Base-by-base conservation (phyloP, 2,113 vertebrate genomes). In the Chaetops frenatus region DNA sequence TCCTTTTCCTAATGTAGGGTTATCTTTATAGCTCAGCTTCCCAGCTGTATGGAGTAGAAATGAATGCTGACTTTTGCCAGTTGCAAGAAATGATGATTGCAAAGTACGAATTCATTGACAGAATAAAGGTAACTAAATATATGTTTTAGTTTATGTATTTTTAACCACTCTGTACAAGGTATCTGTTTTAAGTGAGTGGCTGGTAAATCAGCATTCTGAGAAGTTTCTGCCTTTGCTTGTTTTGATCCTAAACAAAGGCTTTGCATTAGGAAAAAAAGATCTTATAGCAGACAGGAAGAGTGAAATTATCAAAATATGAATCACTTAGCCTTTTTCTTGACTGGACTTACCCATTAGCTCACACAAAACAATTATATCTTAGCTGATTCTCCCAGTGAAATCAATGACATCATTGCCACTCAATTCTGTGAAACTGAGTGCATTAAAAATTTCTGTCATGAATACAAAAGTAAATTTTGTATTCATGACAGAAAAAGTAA, bases 11-110 rank as follows among this genome's bases (percentile, higher is more conserved):
- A 56, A 96, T 97, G 62, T 92, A 99, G 99, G 99, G 98, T 56
- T 98, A 98, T 79, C 96, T 99, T 94, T 99, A 98, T 96, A 99
- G 99, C 94, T 98, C 99, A 56, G 98, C 99, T 64, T 95, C 97
- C 38, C 98, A 96, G 38, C 97, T 99, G 2, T 91, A 97, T 31
- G 99, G 99, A 69, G 97, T 99, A 92, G 99, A 99, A 98, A 97
- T 99, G 81, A 99, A 97, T 94, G 97, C 97, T 95, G 99, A 99
- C 22, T 99, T 99, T 87, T 98, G 99, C 94, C 94, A 97, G 27
- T 98, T 99, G 92, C 99, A 99, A 95, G 98, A 98, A 90, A 97
- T 98, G 71, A 91, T 98, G 57, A 69, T 99, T 88, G 95, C 98
- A 81, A 99, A 99, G 94, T 99, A 99, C 66, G 73, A 97, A 33